phyloP scores from a whole-genome alignment of 1,140 invertebrate genomes.

The Ladona fulva region DNA sequence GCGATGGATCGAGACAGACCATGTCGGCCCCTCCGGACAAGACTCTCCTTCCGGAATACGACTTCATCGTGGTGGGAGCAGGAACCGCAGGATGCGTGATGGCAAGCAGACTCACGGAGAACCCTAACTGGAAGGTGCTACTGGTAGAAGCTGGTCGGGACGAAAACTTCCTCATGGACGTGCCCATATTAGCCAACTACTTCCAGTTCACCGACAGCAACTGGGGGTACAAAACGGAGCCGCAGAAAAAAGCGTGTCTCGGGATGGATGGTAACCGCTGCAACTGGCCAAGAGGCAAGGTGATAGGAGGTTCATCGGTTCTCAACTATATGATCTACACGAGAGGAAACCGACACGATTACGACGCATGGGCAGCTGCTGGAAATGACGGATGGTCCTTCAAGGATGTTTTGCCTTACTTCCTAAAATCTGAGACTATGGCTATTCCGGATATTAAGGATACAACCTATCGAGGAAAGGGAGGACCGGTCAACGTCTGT shows the following conservation, averaged over 20 bases:
- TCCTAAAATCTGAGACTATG: constrained; percentile 66
- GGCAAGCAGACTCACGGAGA: constrained; percentile 58
- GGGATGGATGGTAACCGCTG: constrained; percentile 44
- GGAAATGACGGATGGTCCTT: constrained; percentile 78
- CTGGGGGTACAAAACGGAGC: constrained; percentile 59
- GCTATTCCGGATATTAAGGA: constrained; percentile 30
- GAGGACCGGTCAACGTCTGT: constrained; percentile 51
- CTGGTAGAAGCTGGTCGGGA: constrained; percentile 45
- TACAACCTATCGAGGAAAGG: constrained; percentile 44
- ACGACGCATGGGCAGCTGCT: constrained; percentile 63
- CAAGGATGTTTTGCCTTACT: constrained; percentile 70
- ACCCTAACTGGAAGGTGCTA: constrained; percentile 49
- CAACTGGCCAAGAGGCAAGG: constrained; percentile 65
- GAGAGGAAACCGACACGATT: constrained; percentile 64
- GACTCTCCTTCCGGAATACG: constrained; percentile 24
- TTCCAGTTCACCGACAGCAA: constrained; percentile 51
- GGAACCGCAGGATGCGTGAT: constrained; percentile 51
- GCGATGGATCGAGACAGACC: constrained; percentile 18
- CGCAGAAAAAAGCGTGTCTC: constrained; percentile 35
- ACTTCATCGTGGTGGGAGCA: constrained; percentile 45
- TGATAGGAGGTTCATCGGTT: constrained; percentile 73
- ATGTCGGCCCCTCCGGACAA: constrained; percentile 20
- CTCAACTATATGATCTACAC: constrained; percentile 90
- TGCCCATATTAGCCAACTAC: constrained; percentile 51
- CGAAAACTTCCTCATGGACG: constrained; percentile 53